A percentile compares a stretch with the other conserved stretches of the same genome.
Conservation (phyloP, 2,113 vertebrate species). For the Sterna hirundo region DNA sequence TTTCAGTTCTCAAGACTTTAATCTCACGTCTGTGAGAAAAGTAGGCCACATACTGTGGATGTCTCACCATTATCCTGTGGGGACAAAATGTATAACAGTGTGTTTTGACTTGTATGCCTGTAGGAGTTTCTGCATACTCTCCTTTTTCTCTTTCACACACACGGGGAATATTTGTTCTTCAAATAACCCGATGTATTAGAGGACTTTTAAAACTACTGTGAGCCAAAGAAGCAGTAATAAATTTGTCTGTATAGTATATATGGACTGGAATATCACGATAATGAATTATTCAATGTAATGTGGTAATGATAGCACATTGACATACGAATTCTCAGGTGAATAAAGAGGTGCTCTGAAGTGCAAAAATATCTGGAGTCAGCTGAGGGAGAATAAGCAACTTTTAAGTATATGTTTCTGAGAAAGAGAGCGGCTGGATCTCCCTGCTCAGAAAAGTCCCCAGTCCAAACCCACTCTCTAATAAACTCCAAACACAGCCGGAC, state of each 20-base stretch:
- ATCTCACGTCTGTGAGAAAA: background rate
- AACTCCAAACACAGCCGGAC: background rate
- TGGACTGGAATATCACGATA: constrained; percentile 52
- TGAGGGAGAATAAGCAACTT: constrained; percentile 49
- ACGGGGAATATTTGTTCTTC: constrained; percentile 36
- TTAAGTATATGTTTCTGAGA: constrained; percentile 41
- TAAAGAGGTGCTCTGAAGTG: constrained; percentile 73
- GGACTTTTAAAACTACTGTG: constrained; percentile 28
- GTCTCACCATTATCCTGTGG: background rate
- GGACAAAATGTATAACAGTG: constrained; percentile 11
- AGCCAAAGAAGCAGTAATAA: constrained; percentile 41
- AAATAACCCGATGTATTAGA: constrained; percentile 50
- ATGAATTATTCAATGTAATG: constrained; percentile 72
- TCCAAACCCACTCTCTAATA: background rate
- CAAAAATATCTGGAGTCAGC: constrained; percentile 64
- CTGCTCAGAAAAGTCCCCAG: background rate
- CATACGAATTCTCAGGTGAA: constrained; percentile 70
- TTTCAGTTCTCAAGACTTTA: constrained; percentile 14
- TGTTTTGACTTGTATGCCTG: constrained; percentile 30
- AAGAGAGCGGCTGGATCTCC: background rate
- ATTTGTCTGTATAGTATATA: constrained; percentile 51
- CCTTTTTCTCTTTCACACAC: background rate
- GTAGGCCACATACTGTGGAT: background rate
- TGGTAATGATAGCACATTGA: constrained; percentile 56
- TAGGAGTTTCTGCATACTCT: constrained; percentile 5